These are phyloP conservation scores for Proterorhinus semilunaris DNA, from an alignment of 2,113 vertebrate genomes.

Conservation along the genomic window DNA sequence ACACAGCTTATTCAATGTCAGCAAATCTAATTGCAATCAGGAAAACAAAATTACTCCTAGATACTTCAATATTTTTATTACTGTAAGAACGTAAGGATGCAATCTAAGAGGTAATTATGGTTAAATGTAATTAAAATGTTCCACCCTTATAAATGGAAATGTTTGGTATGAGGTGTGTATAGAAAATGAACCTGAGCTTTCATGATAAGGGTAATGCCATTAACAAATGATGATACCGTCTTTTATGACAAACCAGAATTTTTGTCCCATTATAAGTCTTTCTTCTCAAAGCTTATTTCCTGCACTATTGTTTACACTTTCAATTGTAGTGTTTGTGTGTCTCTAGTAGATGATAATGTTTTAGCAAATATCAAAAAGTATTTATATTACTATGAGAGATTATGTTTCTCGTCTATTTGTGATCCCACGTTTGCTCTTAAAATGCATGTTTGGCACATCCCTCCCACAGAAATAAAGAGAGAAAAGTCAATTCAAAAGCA, in stretches of 20 bases:
- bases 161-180: not conserved
- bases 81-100: not conserved
- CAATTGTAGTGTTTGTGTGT: too few species aligned
- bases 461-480: conserved; percentile 39
- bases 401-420: not conserved
- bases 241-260: not conserved
- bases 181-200: conserved; percentile 9
- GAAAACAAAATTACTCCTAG: conserved; percentile 76
- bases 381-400: not conserved
- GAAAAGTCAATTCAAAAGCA: conserved; percentile 45
- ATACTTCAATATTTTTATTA: conserved; percentile 56
- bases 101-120: not conserved
- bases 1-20: conserved; percentile 80
- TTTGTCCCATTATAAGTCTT: not conserved
- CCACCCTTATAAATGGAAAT: not conserved
- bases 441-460: not conserved
- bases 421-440: not conserved
- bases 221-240: not conserved
- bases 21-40: conserved; percentile 82
- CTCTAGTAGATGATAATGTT: too few species aligned
- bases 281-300: not conserved
- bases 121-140: too few species aligned
- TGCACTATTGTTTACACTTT: not conserved
- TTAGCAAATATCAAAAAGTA: too few species aligned
- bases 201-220: not conserved